These are phyloP conservation scores for Leptobrachium leishanense DNA, from an alignment of 2,113 vertebrate genomes.

Conservation along the genomic window DNA sequence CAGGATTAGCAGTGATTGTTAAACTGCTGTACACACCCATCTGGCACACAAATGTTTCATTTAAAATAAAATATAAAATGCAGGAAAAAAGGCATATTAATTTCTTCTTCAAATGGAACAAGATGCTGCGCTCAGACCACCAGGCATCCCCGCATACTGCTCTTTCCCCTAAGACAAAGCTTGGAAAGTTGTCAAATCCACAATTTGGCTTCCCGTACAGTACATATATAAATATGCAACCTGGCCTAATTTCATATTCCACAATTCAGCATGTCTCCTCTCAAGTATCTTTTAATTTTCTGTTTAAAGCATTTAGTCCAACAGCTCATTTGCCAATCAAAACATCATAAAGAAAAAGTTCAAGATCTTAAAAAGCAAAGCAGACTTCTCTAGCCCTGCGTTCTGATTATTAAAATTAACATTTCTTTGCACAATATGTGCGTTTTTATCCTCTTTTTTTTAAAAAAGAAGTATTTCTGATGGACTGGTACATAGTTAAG, in stretches of 20 bases:
- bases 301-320: slow-evolving; percentile 49
- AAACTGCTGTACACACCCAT: slow-evolving; percentile 18
- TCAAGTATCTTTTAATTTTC: slow-evolving; percentile 50
- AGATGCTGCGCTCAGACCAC: slow-evolving; percentile 45
- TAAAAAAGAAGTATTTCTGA: slow-evolving; percentile 27
- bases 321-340: slow-evolving; percentile 41
- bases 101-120: slow-evolving; percentile 48
- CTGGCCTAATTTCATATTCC: slow-evolving; percentile 45
- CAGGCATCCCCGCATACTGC: slow-evolving; percentile 40
- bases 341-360: slow-evolving; percentile 35
- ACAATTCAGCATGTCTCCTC: slow-evolving; percentile 45
- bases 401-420: slow-evolving; percentile 31
- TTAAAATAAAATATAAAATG: slow-evolving; percentile 43
- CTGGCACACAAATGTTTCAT: slow-evolving; percentile 7
- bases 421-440: not conserved
- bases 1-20: slow-evolving; percentile 4
- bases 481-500: slow-evolving; percentile 24
- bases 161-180: slow-evolving; percentile 38
- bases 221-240: slow-evolving; percentile 46
- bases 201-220: slow-evolving; percentile 38
- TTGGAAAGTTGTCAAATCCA: slow-evolving; percentile 46
- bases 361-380: slow-evolving; percentile 13
- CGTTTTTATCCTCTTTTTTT: slow-evolving; percentile 2
- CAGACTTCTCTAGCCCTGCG: slow-evolving; percentile 28
- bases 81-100: slow-evolving; percentile 32